phyloP scores from a whole-genome alignment of 2,797 vertebrate genomes.

The Pipistrellus nathusii region DNA sequence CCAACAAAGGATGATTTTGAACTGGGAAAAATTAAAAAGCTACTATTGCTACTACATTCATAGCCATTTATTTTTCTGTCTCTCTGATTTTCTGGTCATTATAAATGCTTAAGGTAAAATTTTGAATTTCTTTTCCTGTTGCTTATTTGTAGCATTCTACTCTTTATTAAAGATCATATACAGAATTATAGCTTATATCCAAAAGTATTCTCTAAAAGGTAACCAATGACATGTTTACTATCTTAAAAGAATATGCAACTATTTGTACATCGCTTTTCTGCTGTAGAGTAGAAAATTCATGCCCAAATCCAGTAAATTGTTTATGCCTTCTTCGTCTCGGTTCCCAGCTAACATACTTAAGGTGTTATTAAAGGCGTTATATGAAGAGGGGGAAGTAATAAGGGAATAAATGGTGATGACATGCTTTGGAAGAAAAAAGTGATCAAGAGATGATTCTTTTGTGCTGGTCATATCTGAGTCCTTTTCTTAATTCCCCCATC shows the following conservation, averaged over 20 bases:
- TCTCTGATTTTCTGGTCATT: background rate
- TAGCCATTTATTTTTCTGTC: background rate
- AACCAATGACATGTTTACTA: background rate
- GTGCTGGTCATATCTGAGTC: background rate
- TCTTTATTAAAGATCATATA: conserved; percentile 18
- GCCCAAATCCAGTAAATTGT: background rate
- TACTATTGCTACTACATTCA: background rate
- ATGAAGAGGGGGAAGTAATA: background rate
- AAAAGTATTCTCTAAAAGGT: background rate
- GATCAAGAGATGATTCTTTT: conserved; percentile 4
- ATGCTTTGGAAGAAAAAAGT: conserved; percentile 51
- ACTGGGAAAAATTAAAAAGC: background rate
- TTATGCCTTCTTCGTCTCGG: background rate
- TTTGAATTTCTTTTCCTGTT: background rate
- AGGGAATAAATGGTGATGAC: conserved; percentile 33
- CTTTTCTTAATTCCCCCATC: background rate
- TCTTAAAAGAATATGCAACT: background rate
- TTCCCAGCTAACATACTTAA: conserved; percentile 19
- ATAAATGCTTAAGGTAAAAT: background rate
- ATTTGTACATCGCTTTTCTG: background rate
- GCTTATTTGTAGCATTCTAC: background rate
- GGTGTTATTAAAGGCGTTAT: conserved; percentile 12
- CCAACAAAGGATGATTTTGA: background rate
- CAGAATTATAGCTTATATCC: background rate
- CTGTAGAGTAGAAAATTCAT: background rate